Conservation (phyloP, 2,113 vertebrate genomes). For the Indicator maculatus region DNA sequence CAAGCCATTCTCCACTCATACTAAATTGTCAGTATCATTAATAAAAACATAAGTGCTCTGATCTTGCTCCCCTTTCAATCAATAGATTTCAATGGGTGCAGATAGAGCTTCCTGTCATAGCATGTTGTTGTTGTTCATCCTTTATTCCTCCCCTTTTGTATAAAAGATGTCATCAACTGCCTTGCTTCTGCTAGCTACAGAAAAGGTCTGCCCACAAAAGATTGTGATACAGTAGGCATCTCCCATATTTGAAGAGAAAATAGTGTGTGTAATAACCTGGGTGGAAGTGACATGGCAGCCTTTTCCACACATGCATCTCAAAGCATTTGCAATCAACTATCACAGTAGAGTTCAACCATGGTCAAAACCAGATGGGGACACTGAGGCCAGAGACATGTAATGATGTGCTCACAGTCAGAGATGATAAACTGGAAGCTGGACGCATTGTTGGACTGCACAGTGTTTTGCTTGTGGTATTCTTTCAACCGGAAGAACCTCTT, state of each 20-base stretch:
- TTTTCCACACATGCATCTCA: not conserved
- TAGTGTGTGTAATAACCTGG: not conserved
- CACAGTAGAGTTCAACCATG: not conserved
- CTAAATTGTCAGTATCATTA: constrained; percentile 29
- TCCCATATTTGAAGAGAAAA: not conserved
- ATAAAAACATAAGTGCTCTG: constrained; percentile 22
- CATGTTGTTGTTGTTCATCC: not conserved
- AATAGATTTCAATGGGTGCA: not conserved
- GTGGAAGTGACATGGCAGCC: not conserved
- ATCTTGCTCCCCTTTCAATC: not conserved
- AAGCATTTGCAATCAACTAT: not conserved
- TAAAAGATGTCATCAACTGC: not conserved
- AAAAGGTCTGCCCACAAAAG: not conserved
- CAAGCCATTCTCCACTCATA: constrained; percentile 26
- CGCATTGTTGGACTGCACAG: not conserved
- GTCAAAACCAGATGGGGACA: not conserved
- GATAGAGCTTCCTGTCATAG: not conserved
- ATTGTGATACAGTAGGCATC: not conserved
- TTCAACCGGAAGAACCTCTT: not conserved
- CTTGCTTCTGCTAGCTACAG: not conserved
- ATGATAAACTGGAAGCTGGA: not conserved
- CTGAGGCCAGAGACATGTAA: not conserved
- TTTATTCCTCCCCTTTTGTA: not conserved
- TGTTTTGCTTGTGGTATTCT: not conserved
- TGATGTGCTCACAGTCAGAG: not conserved